A percentile compares a stretch with the other conserved stretches of the same genome.
Conservation (phyloP, 2,888 invertebrate genomes). For the Coelinius sp. region DNA sequence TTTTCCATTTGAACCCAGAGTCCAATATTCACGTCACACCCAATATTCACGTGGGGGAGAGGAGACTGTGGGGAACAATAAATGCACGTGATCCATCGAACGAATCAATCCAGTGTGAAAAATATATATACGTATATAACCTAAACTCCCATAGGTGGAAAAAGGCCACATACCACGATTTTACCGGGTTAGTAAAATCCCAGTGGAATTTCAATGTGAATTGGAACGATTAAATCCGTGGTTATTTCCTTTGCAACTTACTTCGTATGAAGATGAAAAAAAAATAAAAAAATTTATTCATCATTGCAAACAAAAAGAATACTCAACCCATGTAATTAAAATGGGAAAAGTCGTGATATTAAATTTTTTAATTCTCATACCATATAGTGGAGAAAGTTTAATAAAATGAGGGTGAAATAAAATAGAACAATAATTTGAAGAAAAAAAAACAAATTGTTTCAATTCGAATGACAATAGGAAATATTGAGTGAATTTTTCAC, state of each 20-base stretch:
- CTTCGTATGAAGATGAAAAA: not conserved
- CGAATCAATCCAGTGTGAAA: slow-evolving; percentile 11
- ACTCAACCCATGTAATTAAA: not conserved
- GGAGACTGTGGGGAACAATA: slow-evolving; percentile 36
- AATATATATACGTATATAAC: slow-evolving; percentile 3
- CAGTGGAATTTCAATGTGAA: slow-evolving; percentile 38
- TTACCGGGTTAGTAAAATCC: slow-evolving; percentile 39
- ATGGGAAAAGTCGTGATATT: not conserved
- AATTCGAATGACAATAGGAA: too few species aligned
- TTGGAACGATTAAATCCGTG: slow-evolving; percentile 15
- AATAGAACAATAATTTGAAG: not conserved
- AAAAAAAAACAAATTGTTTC: not conserved
- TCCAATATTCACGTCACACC: not conserved
- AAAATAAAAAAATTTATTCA: not conserved
- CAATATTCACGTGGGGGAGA: slow-evolving; percentile 9
- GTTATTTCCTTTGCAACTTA: not conserved
- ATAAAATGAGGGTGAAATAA: not conserved
- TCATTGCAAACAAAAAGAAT: not conserved
- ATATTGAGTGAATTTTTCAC: not conserved
- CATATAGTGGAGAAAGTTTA: not conserved
- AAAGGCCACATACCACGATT: slow-evolving; percentile 21
- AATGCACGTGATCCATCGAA: slow-evolving; percentile 38
- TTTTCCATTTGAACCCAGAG: not conserved
- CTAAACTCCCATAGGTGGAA: slow-evolving; percentile 21
- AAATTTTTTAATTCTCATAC: not conserved